Percentiles rank a stretch among this genome's conserved stretches.
Evolutionary conservation across 2,888 invertebrate species (phyloP).

Genomic region (Netelia inedita): DNA sequence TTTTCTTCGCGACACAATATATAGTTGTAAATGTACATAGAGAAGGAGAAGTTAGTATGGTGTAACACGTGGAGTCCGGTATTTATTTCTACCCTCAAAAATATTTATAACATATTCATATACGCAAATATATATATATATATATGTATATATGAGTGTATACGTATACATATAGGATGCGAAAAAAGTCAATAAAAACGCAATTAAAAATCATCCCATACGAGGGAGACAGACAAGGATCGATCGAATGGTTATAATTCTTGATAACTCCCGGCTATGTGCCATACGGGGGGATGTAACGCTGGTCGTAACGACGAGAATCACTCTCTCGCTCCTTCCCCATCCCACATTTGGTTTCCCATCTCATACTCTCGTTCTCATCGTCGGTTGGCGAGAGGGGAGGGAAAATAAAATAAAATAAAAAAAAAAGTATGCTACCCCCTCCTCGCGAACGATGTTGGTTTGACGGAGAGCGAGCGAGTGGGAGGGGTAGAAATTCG

Average conservation of each 20-base stretch:
- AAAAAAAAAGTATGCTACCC: constrained; percentile 41
- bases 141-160: neutral
- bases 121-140: neutral
- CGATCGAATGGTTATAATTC: constrained; percentile 7
- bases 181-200: constrained; percentile 50
- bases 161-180: neutral
- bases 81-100: too few relatives aligned
- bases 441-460: constrained; percentile 28
- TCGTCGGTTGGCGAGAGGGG: constrained; percentile 6
- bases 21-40: too few relatives aligned
- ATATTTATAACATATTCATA: neutral
- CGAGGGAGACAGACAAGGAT: constrained; percentile 2
- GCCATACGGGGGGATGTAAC: constrained; percentile 56
- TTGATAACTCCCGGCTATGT: constrained; percentile 35
- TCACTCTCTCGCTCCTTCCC: constrained; percentile 9
- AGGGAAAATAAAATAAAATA: constrained; percentile 22
- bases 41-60: too few relatives aligned
- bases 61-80: too few relatives aligned
- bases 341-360: neutral
- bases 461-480: constrained; percentile 49
- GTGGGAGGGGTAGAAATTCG: constrained; percentile 64
- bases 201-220: constrained; percentile 22
- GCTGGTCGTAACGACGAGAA: constrained; percentile 29
- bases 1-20: too few relatives aligned
- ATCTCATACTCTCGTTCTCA: constrained; percentile 35